Evolutionary conservation across 2,797 vertebrate genomes (phyloP).

Genomic region (Squalus acanthias): DNA sequence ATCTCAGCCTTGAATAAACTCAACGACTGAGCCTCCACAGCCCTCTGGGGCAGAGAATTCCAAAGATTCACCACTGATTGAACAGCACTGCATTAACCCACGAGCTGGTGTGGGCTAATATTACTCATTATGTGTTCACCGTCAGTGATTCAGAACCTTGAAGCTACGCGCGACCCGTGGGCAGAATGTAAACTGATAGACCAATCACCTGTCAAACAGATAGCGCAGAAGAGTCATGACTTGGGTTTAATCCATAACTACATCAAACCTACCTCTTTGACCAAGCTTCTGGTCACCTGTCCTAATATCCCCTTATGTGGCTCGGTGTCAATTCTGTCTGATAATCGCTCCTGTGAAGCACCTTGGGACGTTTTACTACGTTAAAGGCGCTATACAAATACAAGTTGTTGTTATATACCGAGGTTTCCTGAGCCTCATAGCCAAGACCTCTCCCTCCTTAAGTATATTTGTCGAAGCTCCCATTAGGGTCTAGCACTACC

Average conservation of each 20-base stretch:
- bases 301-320: not conserved
- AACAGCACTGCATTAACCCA: not conserved
- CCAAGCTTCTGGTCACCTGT: not conserved
- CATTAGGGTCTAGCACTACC: not conserved
- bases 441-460: not conserved
- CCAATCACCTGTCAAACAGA: not conserved
- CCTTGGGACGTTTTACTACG: no score
- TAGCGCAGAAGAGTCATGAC: not conserved
- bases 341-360: not conserved
- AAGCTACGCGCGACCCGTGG: not conserved
- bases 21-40: no score
- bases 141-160: not conserved
- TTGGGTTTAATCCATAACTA: not conserved
- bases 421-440: not conserved
- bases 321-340: not conserved
- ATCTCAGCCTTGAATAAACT: no score
- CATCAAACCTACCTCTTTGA: not conserved
- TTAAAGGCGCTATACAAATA: no score
- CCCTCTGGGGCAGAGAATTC: no score
- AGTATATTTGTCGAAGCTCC: not conserved
- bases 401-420: not conserved
- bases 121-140: not conserved
- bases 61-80: not conserved
- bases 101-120: not conserved
- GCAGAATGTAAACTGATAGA: not conserved